phyloP scores from a whole-genome alignment of 2,888 invertebrate species.

The Caprella mutica region DNA sequence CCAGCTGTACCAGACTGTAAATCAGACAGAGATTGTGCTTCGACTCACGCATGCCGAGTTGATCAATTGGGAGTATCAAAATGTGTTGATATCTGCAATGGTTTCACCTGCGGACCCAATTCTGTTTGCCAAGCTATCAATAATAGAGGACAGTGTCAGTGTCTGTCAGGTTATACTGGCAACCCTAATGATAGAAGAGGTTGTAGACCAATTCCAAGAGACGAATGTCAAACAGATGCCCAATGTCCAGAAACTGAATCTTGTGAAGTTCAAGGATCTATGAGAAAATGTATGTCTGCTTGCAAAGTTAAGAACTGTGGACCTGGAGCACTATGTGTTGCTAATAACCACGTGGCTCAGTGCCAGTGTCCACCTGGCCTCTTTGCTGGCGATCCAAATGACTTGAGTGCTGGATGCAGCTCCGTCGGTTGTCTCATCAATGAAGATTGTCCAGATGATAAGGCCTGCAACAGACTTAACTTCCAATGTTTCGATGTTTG shows the following conservation, averaged over 20 bases:
- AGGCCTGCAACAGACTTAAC: conserved; percentile 70
- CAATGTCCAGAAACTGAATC: conserved; percentile 73
- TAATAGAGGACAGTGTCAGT: conserved; percentile 56
- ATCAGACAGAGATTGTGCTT: conserved; percentile 57
- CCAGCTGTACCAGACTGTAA: conserved; percentile 74
- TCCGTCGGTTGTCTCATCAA: conserved; percentile 39
- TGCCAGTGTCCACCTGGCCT: conserved; percentile 82
- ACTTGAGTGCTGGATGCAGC: conserved; percentile 43
- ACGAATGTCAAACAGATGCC: conserved; percentile 64
- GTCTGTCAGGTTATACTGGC: conserved; percentile 68
- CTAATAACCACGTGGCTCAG: conserved; percentile 76
- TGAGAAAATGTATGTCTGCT: conserved; percentile 59
- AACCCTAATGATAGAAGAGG: conserved; percentile 82
- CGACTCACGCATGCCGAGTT: conserved; percentile 60
- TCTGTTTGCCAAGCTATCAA: conserved; percentile 55
- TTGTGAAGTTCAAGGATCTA: conserved; percentile 52
- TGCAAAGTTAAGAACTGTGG: conserved; percentile 69
- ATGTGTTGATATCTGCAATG: conserved; percentile 63
- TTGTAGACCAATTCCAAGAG: conserved; percentile 59
- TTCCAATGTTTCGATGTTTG: conserved; percentile 73
- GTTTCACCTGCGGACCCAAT: conserved; percentile 72
- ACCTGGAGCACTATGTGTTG: conserved; percentile 72
- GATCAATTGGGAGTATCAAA: conserved; percentile 74
- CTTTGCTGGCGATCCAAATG: conserved; percentile 74
- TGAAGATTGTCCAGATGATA: conserved; percentile 55